A percentile compares a stretch with the other conserved stretches of the same genome.
These are phyloP conservation scores for Trididemnum nubilum DNA, from an alignment of 23 tunicate species.

Conservation along the genomic window DNA sequence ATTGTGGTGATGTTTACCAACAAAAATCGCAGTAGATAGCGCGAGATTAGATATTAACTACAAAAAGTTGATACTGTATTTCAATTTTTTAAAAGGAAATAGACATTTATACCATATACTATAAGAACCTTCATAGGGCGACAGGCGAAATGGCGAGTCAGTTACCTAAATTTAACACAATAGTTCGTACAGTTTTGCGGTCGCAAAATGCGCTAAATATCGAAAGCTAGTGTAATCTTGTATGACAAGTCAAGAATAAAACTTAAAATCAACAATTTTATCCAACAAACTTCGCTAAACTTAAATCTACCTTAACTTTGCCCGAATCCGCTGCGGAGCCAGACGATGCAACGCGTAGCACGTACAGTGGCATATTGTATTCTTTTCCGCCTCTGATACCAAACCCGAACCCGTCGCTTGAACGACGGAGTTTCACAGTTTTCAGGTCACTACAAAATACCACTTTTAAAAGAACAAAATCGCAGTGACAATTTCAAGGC, in stretches of 20 bases:
- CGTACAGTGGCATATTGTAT: constrained; percentile 78
- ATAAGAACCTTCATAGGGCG: too few relatives aligned
- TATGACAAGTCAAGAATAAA: too few relatives aligned
- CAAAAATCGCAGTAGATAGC: neutral
- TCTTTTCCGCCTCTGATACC: constrained; percentile 96
- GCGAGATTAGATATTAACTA: neutral
- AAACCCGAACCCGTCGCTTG: constrained; percentile 85
- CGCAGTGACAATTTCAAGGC: neutral
- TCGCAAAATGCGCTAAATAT: too few relatives aligned
- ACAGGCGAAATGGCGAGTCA: too few relatives aligned
- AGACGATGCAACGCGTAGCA: constrained; percentile 72
- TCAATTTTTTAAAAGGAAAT: neutral
- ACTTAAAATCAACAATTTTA: too few relatives aligned
- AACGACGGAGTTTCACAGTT: constrained; percentile 56
- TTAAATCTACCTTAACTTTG: constrained; percentile 55
- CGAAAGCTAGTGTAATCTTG: too few relatives aligned
- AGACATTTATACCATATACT: too few relatives aligned
- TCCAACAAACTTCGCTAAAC: too few relatives aligned
- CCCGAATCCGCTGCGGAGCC: constrained; percentile 88
- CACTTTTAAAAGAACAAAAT: neutral
- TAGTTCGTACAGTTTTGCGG: too few relatives aligned
- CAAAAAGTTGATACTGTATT: neutral
- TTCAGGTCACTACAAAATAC: constrained; percentile 19
- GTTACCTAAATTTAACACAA: too few relatives aligned
- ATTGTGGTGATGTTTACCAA: neutral